Percentiles rank a stretch among this genome's conserved stretches.
Conservation (phyloP, 2,113 vertebrate species). For the Marcusenius ussheri region DNA sequence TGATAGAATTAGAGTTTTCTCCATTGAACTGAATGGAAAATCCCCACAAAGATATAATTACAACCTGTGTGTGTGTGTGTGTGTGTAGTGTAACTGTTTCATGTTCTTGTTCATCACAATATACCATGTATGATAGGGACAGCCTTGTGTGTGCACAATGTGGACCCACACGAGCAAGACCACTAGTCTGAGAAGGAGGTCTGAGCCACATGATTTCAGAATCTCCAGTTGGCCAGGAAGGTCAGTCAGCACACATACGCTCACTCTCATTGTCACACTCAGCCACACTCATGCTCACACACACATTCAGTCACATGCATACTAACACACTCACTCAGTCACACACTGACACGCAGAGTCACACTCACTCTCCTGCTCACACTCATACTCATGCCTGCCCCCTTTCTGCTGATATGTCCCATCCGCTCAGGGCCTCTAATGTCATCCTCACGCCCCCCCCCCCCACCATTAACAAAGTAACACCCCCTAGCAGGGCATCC, state of each 20-base stretch:
- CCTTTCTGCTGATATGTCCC: neutral
- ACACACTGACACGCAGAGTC: neutral
- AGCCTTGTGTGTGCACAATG: neutral
- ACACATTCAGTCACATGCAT: constrained; percentile 3
- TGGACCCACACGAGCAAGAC: neutral
- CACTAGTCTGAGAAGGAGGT: constrained; percentile 23
- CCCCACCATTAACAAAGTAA: no score
- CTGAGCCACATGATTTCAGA: neutral
- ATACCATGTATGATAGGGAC: neutral
- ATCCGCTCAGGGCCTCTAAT: neutral
- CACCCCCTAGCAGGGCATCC: no score
- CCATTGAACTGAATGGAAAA: no score
- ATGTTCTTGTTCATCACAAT: neutral
- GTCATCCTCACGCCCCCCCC: neutral
- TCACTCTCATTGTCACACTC: neutral
- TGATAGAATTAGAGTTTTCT: no score
- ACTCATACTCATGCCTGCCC: neutral
- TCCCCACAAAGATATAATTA: no score
- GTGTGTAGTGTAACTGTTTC: neutral
- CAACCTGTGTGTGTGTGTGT: neutral
- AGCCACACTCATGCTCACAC: constrained; percentile 6
- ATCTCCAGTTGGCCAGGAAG: neutral
- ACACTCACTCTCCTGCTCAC: neutral
- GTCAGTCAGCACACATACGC: constrained; percentile 2
- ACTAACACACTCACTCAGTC: neutral